These are phyloP conservation scores for Porites lobata DNA, from an alignment of 92 coral and sea anemone genomes.

Conservation along the genomic window DNA sequence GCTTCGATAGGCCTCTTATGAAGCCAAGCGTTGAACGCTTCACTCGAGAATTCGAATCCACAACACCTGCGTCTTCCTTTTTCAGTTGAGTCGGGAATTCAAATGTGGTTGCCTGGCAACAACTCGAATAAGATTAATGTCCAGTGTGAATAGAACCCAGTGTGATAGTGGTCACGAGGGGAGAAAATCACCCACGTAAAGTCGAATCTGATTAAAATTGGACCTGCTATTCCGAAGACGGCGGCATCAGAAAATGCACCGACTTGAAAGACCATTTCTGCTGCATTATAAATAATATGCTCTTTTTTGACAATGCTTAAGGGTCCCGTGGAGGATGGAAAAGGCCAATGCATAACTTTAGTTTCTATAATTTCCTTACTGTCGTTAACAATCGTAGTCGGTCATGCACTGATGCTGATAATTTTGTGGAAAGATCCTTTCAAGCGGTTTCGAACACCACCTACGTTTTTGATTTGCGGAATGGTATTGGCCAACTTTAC, in stretches of 20 bases:
- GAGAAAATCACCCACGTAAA: no score
- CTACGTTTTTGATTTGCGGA: slow-evolving; percentile 34
- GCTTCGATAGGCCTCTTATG: no score
- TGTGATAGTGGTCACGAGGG: no score
- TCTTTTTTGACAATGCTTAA: no score
- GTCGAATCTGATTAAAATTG: not conserved
- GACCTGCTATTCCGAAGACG: not conserved
- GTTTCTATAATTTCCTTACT: slow-evolving; percentile 3
- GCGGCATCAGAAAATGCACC: not conserved
- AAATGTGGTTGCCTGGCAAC: no score
- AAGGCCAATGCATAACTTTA: slow-evolving; percentile 12
- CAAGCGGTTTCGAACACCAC: slow-evolving; percentile 45
- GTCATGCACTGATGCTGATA: slow-evolving; percentile 37
- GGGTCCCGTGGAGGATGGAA: not conserved
- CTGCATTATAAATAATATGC: not conserved
- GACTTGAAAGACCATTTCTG: not conserved
- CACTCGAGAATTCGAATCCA: no score
- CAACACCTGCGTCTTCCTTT: no score
- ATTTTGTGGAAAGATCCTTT: slow-evolving; percentile 54
- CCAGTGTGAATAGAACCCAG: no score
- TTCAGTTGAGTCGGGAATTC: no score
- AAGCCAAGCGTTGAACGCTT: no score
- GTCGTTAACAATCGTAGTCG: slow-evolving; percentile 13
- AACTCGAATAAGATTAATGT: no score
- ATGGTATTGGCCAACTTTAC: slow-evolving; percentile 42